Percentiles rank a stretch among this genome's conserved stretches.
Evolutionary conservation across 2,888 invertebrate species (phyloP).

Genomic region (Terebella lapidaria): DNA sequence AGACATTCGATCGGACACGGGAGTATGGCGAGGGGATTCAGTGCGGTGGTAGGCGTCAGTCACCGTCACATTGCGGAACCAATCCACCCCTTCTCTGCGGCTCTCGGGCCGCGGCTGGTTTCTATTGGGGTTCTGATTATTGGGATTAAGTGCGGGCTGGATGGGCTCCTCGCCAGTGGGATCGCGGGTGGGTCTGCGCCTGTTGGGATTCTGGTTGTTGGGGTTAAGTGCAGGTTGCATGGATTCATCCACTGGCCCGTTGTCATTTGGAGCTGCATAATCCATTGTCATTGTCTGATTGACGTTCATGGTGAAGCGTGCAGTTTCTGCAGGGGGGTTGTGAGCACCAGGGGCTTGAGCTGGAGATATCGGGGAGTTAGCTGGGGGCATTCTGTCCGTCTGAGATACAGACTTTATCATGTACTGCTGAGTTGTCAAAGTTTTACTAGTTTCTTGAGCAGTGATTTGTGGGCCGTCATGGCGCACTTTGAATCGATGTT

Average conservation of each 20-base stretch:
- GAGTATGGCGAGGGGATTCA: no score
- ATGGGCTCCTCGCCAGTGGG: background rate
- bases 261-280: constrained; percentile 6
- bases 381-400: background rate
- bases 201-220: background rate
- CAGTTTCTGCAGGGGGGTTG: background rate
- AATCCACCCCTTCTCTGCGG: background rate
- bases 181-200: background rate
- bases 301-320: constrained; percentile 22
- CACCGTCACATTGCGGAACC: no score
- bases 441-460: background rate
- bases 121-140: background rate
- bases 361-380: no score
- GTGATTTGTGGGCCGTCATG: background rate
- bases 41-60: background rate
- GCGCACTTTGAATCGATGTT: background rate
- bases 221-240: background rate
- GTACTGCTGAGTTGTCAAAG: background rate
- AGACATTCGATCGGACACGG: no score
- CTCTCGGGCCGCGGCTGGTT: background rate
- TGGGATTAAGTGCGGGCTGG: background rate
- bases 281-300: constrained; percentile 27
- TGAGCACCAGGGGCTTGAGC: background rate
- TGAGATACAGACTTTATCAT: background rate
- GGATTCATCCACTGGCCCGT: background rate